phyloP scores from a whole-genome alignment of 1,140 invertebrate species.

The Helicoverpa zea region DNA sequence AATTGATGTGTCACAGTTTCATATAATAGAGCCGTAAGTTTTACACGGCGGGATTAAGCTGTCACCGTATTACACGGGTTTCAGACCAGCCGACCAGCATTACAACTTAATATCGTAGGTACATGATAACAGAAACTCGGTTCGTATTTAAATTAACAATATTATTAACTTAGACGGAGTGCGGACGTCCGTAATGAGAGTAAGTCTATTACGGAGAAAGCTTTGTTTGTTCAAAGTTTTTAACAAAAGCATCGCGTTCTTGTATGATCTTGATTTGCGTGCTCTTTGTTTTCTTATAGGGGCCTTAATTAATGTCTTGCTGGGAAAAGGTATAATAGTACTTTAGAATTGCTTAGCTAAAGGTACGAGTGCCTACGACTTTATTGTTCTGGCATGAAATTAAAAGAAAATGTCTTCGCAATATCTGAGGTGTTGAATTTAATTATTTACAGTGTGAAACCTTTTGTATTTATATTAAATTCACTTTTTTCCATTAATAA shows the following conservation, averaged over 20 bases:
- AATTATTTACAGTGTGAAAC: no score
- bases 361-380: background rate
- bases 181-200: slow-evolving; percentile 20
- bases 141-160: background rate
- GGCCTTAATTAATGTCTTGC: slow-evolving; percentile 6
- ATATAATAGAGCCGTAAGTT: slow-evolving; percentile 48
- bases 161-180: background rate
- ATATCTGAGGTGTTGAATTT: no score
- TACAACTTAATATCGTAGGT: slow-evolving; percentile 29
- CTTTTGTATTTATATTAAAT: no score
- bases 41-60: slow-evolving; percentile 68
- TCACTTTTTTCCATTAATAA: no score
- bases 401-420: background rate
- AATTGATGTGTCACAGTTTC: slow-evolving; percentile 57
- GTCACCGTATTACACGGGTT: slow-evolving; percentile 72
- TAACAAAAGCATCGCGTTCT: slow-evolving; percentile 22
- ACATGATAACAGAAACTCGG: background rate
- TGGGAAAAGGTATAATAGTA: background rate
- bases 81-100: slow-evolving; percentile 48
- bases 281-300: slow-evolving; percentile 6
- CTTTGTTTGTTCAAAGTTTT: slow-evolving; percentile 28
- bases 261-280: slow-evolving; percentile 11
- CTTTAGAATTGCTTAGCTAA: background rate
- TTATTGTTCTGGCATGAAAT: background rate
- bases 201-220: slow-evolving; percentile 8